Conservation (phyloP, 1,140 invertebrate species). For the Battus philenor region DNA sequence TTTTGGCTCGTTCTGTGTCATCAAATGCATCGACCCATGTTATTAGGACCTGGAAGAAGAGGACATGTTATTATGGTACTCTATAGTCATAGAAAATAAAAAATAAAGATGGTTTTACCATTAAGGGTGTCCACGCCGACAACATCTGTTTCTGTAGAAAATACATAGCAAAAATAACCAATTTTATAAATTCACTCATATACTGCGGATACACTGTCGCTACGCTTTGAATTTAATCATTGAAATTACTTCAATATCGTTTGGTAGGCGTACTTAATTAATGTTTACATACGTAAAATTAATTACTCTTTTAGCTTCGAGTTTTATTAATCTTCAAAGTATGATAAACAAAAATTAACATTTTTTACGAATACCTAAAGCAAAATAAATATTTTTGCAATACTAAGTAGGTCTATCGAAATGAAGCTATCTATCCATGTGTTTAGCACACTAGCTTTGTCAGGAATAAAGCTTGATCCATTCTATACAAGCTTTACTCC, state of each 20-base stretch:
- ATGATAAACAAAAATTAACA: too few relatives aligned
- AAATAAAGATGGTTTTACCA: conserved; percentile 22
- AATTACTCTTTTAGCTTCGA: too few relatives aligned
- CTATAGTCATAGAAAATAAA: not conserved
- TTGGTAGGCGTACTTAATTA: too few relatives aligned
- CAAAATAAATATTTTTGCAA: too few relatives aligned
- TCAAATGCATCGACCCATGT: conserved; percentile 22
- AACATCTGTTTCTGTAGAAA: conserved; percentile 9
- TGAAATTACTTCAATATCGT: conserved; percentile 18
- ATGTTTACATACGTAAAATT: too few relatives aligned
- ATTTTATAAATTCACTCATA: not conserved
- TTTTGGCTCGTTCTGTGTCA: conserved; percentile 25
- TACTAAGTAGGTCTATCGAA: too few relatives aligned
- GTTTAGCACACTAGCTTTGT: too few relatives aligned
- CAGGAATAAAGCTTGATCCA: too few relatives aligned
- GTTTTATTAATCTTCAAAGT: too few relatives aligned
- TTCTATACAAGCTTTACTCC: too few relatives aligned
- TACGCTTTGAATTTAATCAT: conserved; percentile 49
- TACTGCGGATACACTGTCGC: conserved; percentile 10
- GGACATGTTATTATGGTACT: conserved; percentile 1
- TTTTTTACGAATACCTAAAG: too few relatives aligned
- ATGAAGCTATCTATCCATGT: too few relatives aligned
- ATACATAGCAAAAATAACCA: conserved; percentile 18
- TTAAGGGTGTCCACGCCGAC: conserved; percentile 10
- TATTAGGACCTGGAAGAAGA: conserved; percentile 28